phyloP scores from a whole-genome alignment of 2,888 invertebrate species.

The Brenthis hecate region DNA sequence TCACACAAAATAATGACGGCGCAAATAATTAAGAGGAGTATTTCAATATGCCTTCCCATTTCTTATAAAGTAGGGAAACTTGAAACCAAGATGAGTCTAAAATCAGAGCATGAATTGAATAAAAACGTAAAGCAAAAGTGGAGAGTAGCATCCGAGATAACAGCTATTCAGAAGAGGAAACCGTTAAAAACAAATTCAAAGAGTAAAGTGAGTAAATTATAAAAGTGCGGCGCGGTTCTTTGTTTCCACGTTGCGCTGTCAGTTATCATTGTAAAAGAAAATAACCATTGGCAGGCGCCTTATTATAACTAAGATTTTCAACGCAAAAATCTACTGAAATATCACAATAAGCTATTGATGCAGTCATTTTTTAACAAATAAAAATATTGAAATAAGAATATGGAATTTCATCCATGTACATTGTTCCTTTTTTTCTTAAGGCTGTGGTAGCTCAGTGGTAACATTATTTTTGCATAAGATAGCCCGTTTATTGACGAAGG shows the following conservation, averaged over 20 bases:
- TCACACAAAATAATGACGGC: constrained; percentile 11
- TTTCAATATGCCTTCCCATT: constrained; percentile 26
- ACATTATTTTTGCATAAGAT: no score
- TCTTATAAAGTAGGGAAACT: constrained; percentile 35
- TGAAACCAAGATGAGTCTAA: constrained; percentile 55
- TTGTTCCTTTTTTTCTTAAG: no score
- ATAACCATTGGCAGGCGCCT: constrained; percentile 20
- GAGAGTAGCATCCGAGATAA: constrained; percentile 58
- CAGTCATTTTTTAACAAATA: background rate
- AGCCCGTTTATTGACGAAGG: no score
- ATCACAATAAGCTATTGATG: background rate
- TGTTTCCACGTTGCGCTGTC: constrained; percentile 62
- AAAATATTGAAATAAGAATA: no score
- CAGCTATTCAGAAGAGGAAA: constrained; percentile 57
- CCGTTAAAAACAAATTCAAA: constrained; percentile 50
- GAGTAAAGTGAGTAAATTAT: constrained; percentile 72
- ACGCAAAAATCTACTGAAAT: background rate
- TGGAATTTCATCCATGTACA: no score
- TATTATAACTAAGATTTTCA: constrained; percentile 12
- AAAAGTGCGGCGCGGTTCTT: constrained; percentile 65
- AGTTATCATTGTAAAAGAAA: constrained; percentile 42
- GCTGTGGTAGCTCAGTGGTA: no score
- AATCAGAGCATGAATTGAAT: constrained; percentile 64
- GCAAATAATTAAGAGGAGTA: constrained; percentile 15
- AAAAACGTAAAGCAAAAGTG: constrained; percentile 61